phyloP scores from a whole-genome alignment of 2,888 invertebrate species.

The Oligia latruncula region DNA sequence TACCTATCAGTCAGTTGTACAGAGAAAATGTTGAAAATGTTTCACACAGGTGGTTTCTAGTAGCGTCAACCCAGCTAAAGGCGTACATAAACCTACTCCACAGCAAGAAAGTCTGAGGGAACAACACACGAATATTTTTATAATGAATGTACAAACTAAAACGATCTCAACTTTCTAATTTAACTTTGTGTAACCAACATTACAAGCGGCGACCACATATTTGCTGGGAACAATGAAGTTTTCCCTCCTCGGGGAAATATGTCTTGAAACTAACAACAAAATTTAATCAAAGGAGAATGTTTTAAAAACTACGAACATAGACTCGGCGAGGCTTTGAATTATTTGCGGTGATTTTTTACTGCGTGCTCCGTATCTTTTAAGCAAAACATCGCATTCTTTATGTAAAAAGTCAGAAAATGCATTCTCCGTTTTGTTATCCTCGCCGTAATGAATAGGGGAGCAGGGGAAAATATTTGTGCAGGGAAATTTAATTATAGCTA shows the following conservation, averaged over 20 bases:
- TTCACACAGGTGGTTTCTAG: neutral
- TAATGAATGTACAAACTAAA: constrained; percentile 54
- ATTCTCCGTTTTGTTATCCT: constrained; percentile 45
- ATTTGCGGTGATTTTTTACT: constrained; percentile 59
- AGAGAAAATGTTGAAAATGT: neutral
- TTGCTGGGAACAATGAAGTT: constrained; percentile 64
- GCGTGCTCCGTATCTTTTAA: constrained; percentile 25
- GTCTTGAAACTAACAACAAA: constrained; percentile 64
- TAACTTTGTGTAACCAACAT: constrained; percentile 65
- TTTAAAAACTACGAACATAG: constrained; percentile 61
- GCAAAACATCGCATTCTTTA: constrained; percentile 46
- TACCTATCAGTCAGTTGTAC: neutral
- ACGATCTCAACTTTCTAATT: constrained; percentile 65
- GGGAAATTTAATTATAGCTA: constrained; percentile 54
- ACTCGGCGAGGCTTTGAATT: constrained; percentile 53
- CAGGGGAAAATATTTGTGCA: constrained; percentile 48
- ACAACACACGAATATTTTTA: constrained; percentile 55
- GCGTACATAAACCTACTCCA: neutral
- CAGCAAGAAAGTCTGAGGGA: constrained; percentile 4
- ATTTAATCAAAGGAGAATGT: constrained; percentile 64
- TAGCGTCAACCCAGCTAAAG: neutral
- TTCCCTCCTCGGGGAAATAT: constrained; percentile 64
- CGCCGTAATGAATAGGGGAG: constrained; percentile 37
- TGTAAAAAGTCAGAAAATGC: constrained; percentile 54
- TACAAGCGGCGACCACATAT: constrained; percentile 67